These are phyloP conservation scores for Labroides dimidiatus DNA, from an alignment of 2,797 vertebrate genomes.

Conservation along the genomic window DNA sequence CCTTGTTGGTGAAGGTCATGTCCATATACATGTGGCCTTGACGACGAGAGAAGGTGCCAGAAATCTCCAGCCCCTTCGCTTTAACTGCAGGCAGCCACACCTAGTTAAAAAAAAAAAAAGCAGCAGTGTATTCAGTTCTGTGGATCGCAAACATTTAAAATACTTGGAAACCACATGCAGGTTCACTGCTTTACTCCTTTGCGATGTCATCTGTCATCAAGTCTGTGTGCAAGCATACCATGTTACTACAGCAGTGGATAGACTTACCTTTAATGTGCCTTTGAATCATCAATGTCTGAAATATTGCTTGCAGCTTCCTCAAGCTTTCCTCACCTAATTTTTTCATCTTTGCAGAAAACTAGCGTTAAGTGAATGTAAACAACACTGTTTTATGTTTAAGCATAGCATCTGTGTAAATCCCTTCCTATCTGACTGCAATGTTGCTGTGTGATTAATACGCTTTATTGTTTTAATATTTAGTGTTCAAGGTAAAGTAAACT, in stretches of 20 bases:
- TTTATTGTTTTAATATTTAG: no score
- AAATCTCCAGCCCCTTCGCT: constrained; percentile 97
- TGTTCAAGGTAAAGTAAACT: constrained; percentile 66
- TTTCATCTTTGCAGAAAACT: no score
- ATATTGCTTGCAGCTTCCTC: no score
- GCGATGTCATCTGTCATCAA: no score
- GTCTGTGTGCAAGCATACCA: no score
- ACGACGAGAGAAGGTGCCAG: constrained; percentile 94
- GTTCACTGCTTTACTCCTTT: background rate
- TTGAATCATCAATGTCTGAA: background rate
- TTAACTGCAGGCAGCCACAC: constrained; percentile 98
- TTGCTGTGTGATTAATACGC: background rate
- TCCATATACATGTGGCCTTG: constrained; percentile 99
- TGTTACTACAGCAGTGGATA: no score
- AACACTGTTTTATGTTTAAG: no score
- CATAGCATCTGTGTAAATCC: no score
- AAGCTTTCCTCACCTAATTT: no score
- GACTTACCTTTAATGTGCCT: background rate
- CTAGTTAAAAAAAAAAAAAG: constrained; percentile 68
- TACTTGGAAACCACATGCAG: background rate
- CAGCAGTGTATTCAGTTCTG: background rate
- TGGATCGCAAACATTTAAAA: no score
- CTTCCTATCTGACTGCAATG: no score
- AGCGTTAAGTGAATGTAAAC: no score
- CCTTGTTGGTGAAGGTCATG: constrained; percentile 98